Conservation (phyloP, 2,797 vertebrate genomes). For the Thamnophis elegans region DNA sequence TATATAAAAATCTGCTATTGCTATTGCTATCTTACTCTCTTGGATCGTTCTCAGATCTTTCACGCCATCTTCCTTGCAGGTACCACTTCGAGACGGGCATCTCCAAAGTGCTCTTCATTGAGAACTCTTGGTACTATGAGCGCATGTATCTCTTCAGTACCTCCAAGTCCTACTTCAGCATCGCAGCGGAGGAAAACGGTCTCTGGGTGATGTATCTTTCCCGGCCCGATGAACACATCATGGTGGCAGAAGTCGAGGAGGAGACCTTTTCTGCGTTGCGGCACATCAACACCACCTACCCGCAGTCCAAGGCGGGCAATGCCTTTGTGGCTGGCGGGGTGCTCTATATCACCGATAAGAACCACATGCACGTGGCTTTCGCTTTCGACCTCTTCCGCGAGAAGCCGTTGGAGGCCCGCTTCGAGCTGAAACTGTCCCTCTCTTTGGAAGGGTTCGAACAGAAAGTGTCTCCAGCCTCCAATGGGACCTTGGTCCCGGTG, state of each 20-base stretch:
- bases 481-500: constrained; percentile 57
- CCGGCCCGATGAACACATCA: constrained; percentile 80
- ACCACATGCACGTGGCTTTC: constrained; percentile 83
- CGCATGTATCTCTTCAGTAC: constrained; percentile 89
- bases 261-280: constrained; percentile 80
- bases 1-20: too few relatives aligned
- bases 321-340: constrained; percentile 88
- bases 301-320: constrained; percentile 89
- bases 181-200: constrained; percentile 89
- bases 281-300: constrained; percentile 88
- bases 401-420: constrained; percentile 81
- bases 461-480: constrained; percentile 14
- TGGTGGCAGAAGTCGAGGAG: constrained; percentile 84
- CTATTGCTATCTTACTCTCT: background rate
- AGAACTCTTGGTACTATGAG: constrained; percentile 83
- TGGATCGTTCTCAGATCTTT: background rate
- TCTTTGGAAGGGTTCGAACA: constrained; percentile 84
- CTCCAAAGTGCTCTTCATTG: constrained; percentile 73
- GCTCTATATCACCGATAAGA: constrained; percentile 91
- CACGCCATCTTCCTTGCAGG: constrained; percentile 66
- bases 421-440: constrained; percentile 65
- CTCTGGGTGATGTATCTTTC: constrained; percentile 95
- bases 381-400: constrained; percentile 88
- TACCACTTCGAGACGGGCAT: constrained; percentile 77
- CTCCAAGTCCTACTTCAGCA: constrained; percentile 95